Conservation (phyloP, 53 echinoderm and acorn worm species). For the Temnopleurus reevesii region DNA sequence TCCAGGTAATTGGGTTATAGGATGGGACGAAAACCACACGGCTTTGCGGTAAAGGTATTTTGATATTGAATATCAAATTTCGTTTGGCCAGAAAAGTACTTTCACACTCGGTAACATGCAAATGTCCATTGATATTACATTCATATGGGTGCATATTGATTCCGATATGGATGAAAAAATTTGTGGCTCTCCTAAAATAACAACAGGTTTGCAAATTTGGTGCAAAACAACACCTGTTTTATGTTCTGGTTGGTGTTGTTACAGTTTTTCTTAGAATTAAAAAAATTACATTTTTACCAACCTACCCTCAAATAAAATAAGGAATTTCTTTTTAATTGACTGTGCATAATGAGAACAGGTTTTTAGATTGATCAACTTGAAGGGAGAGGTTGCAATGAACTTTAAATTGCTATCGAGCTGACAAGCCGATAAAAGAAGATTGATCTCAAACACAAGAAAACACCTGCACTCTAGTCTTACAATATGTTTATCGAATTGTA, state of each 20-base stretch:
- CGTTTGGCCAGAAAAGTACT: slow-evolving; percentile 20
- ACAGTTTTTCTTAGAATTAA: too few relatives aligned
- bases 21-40: neutral
- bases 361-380: neutral
- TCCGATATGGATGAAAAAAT: too few relatives aligned
- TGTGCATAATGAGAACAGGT: neutral
- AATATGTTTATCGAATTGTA: too few relatives aligned
- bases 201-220: too few relatives aligned
- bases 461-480: neutral
- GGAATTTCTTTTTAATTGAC: too few relatives aligned
- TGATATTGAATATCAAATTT: slow-evolving; percentile 32
- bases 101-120: neutral
- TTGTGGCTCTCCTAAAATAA: too few relatives aligned
- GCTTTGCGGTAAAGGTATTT: slow-evolving; percentile 15
- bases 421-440: slow-evolving; percentile 26
- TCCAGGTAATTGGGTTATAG: slow-evolving; percentile 20
- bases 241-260: too few relatives aligned
- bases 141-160: too few relatives aligned
- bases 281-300: too few relatives aligned
- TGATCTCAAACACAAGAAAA: slow-evolving; percentile 1
- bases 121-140: slow-evolving; percentile 8
- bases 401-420: neutral
- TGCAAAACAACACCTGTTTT: too few relatives aligned
- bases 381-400: neutral
- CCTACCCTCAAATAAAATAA: too few relatives aligned